Base-by-base conservation (phyloP, 2,113 vertebrate genomes). In the Xerus inauris region DNA sequence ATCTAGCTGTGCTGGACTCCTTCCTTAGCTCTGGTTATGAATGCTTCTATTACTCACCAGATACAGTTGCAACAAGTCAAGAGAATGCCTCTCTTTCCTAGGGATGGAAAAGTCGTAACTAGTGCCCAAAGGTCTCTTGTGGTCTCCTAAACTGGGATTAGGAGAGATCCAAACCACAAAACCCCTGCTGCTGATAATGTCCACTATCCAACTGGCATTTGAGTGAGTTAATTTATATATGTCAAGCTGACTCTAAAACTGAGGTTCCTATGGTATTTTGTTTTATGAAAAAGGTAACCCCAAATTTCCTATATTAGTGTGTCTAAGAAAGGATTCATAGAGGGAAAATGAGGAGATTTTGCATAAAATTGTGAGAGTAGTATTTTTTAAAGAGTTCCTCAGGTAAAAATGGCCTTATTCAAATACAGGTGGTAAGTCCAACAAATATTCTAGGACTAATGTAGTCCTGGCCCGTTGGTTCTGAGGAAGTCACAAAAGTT, bases 11-110 rank as follows among this genome's bases (percentile, higher is more conserved):
- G 5, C 28, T 47, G n/a, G 26, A 62, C 8, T 69, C 13, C 3
- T 59, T 87, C 57, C 5, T 32, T 80, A 85, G 32, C 8, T 84
- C 10, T 85, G 59, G 38, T 38, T 93, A 85, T 76, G 38, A 94
- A 64, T 81, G 57, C 16, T 62, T 92, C 75, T 90, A 19, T 87
- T 54, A 77, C 64, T 89, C 13, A 38, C 13, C n/a, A 81, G 28
- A 62, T 54, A 94, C 2, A 45, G 65, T 16, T 95, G 57, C 57
- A 81, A 42, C 17, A 76, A 94, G 65, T 84, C 20, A 65, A 45
- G 65, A 77, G 94, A 96, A 91, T 69, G 6, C 6, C 7, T 95
- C 28, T n/a, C 10, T 83, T 73, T 51, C 85, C 71, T 38, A 84
- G 19, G 57, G 11, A 20, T 81, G 16, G 9, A 26, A 79, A 94